Evolutionary conservation across 2,113 vertebrate species (phyloP).

Genomic region (Calyptommatus sinebrachiatus): DNA sequence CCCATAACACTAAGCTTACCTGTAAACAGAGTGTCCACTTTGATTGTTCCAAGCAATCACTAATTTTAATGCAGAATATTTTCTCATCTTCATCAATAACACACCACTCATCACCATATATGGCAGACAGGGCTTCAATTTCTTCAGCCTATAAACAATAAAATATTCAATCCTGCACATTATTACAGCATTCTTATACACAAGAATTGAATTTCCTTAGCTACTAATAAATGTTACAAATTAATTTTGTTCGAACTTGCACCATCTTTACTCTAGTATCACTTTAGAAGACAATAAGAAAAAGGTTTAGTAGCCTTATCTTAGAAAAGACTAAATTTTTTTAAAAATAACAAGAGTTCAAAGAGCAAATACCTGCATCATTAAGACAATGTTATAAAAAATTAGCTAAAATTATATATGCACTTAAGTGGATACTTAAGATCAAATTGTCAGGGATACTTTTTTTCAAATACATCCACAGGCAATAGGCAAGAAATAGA

Average conservation of each 20-base stretch:
- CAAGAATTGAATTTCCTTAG: neutral
- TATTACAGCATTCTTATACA: neutral
- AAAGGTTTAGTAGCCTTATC: neutral
- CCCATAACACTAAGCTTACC: conserved; percentile 65
- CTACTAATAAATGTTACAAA: neutral
- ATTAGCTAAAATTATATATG: neutral
- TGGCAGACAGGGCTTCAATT: conserved; percentile 92
- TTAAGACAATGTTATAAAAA: too few species aligned
- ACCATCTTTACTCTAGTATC: neutral
- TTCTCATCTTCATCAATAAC: conserved; percentile 88
- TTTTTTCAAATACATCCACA: too few species aligned
- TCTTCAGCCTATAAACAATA: conserved; percentile 83
- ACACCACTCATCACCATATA: conserved; percentile 96
- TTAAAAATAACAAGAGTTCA: neutral
- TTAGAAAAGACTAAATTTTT: neutral
- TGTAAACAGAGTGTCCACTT: conserved; percentile 89
- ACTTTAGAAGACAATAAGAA: neutral
- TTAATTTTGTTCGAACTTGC: neutral
- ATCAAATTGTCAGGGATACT: neutral
- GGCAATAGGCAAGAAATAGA: too few species aligned
- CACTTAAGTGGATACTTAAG: neutral
- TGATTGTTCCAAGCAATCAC: conserved; percentile 72
- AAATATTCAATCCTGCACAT: neutral
- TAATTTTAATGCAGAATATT: conserved; percentile 93
- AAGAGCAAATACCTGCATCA: neutral